Evolutionary conservation across 2,888 invertebrate species (phyloP).

Genomic region (Pristionchus exspectatus): DNA sequence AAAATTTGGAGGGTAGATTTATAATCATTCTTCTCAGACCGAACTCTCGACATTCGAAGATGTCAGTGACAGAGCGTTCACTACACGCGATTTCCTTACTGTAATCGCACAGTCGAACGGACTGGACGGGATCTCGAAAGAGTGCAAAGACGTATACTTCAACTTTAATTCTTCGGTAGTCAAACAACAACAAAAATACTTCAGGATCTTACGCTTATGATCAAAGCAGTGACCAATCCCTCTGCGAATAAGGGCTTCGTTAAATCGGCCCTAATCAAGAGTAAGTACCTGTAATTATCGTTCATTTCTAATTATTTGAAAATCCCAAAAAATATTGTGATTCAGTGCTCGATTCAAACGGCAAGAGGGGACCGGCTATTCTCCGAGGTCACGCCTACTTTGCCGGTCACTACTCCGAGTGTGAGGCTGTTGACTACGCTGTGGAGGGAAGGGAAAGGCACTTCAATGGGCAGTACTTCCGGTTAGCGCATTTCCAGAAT

Average conservation of each 20-base stretch:
- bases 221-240: neutral
- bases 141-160: neutral
- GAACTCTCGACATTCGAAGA: neutral
- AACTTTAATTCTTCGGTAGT: neutral
- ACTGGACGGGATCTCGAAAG: neutral
- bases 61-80: neutral
- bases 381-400: constrained; percentile 46
- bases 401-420: constrained; percentile 44
- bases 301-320: neutral
- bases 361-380: neutral
- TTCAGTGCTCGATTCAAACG: neutral
- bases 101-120: neutral
- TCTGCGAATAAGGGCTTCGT: neutral
- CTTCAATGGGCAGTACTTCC: constrained; percentile 26
- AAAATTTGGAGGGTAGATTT: neutral
- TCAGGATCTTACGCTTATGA: neutral
- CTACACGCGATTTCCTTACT: neutral
- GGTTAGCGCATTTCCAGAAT: neutral
- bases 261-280: neutral
- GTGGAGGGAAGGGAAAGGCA: neutral
- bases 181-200: neutral
- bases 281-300: neutral
- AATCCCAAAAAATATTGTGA: neutral
- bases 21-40: neutral
- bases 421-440: neutral